A percentile compares a stretch with the other conserved stretches of the same genome.
Evolutionary conservation across 2,797 vertebrate genomes (phyloP).

Genomic region (Smutsia gigantea): DNA sequence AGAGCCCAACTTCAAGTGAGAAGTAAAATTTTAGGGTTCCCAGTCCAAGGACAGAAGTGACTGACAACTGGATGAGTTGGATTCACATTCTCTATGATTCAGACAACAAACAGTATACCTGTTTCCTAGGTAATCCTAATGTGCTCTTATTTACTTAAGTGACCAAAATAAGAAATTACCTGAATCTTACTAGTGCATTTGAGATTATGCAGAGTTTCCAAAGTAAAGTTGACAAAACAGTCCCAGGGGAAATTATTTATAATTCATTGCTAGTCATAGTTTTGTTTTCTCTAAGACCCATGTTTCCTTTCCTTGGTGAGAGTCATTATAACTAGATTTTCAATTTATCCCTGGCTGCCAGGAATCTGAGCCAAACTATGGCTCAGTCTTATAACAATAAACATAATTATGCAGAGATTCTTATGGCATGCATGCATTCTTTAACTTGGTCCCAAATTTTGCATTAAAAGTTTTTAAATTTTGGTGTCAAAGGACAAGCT

Average conservation of each 20-base stretch:
- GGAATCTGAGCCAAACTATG: not conserved
- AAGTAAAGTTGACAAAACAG: conserved; percentile 29
- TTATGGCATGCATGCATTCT: not conserved
- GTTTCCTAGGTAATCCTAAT: not conserved
- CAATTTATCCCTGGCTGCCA: not conserved
- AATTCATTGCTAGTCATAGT: not conserved
- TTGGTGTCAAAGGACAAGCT: not conserved
- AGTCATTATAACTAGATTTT: not conserved
- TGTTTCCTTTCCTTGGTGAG: conserved; percentile 10
- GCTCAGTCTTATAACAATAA: conserved; percentile 16
- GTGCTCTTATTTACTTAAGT: conserved; percentile 2
- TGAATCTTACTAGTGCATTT: conserved; percentile 12
- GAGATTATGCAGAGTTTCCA: conserved; percentile 6
- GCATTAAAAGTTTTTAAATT: not conserved
- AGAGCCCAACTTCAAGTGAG: not conserved
- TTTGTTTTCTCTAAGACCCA: not conserved
- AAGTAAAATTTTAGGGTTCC: not conserved
- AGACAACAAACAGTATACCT: not conserved
- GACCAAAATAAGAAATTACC: conserved; percentile 5
- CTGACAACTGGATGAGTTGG: not conserved
- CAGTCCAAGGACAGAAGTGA: not conserved
- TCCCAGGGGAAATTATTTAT: not conserved
- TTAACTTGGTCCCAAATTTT: not conserved
- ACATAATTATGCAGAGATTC: not conserved
- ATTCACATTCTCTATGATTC: not conserved